Percentiles rank a stretch among this genome's conserved stretches.
These are phyloP conservation scores for Phoeniculus purpureus DNA, from an alignment of 2,797 vertebrate species.

Conservation along the genomic window DNA sequence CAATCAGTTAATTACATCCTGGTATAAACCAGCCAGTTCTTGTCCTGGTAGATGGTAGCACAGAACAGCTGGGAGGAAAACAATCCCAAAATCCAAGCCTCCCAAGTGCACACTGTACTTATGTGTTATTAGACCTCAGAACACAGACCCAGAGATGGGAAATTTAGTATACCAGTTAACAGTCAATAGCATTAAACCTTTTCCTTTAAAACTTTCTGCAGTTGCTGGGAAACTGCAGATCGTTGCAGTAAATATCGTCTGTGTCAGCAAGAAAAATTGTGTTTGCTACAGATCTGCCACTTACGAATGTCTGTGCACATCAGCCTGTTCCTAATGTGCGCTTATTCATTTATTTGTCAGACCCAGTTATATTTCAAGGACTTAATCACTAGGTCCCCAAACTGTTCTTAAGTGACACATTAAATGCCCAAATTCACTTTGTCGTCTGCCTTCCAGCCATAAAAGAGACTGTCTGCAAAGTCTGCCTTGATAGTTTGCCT, in stretches of 20 bases:
- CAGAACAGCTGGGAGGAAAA: background rate
- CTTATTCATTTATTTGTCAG: slow-evolving; percentile 10
- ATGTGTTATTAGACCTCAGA: background rate
- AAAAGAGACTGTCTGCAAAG: background rate
- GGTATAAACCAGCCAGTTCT: background rate
- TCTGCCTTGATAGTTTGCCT: background rate
- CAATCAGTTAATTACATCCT: background rate
- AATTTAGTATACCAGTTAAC: background rate
- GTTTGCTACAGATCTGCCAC: slow-evolving; percentile 14
- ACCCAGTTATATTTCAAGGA: background rate
- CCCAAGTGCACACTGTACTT: background rate
- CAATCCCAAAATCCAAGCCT: background rate
- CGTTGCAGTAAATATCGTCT: background rate
- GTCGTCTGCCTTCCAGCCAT: background rate
- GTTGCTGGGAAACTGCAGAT: slow-evolving; percentile 36
- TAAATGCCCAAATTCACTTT: background rate
- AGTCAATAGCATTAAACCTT: slow-evolving; percentile 11
- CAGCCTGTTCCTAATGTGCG: background rate
- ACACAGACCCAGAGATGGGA: background rate
- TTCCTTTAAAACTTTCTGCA: background rate
- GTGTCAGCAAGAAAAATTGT: slow-evolving; percentile 27
- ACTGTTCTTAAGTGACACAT: slow-evolving; percentile 5
- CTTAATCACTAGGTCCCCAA: background rate
- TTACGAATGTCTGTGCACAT: background rate
- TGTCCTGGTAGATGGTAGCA: background rate